Percentiles rank a stretch among this genome's conserved stretches.
phyloP scores from a whole-genome alignment of 2,113 vertebrate genomes.

The Dinomys branickii region DNA sequence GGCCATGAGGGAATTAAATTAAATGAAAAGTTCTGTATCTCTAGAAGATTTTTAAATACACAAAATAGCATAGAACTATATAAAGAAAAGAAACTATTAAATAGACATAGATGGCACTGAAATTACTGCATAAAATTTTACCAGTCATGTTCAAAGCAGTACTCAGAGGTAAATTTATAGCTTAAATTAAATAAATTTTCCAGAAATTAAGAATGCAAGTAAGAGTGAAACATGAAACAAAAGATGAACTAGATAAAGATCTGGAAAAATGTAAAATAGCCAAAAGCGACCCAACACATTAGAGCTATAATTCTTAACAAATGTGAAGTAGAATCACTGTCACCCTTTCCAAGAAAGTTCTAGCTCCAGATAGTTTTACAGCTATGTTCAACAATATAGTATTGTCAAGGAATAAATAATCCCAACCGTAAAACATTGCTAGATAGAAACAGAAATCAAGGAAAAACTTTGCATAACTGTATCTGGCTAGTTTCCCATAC shows the following conservation, averaged over 20 bases:
- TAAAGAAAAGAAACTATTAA: not conserved
- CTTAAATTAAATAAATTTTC: not conserved
- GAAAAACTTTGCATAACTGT: not conserved
- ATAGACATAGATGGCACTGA: not conserved
- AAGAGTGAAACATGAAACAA: not conserved
- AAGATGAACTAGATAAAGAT: not conserved
- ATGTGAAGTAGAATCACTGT: not conserved
- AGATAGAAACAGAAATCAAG: not conserved
- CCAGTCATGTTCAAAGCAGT: not conserved
- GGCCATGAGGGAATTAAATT: not conserved
- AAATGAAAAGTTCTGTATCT: not conserved
- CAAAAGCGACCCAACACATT: not conserved
- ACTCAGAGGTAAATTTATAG: not conserved
- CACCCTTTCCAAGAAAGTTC: not conserved
- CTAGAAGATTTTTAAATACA: not conserved
- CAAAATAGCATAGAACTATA: not conserved
- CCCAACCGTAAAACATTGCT: not conserved
- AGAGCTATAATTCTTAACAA: not conserved
- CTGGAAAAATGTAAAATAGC: not conserved
- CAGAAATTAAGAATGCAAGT: not conserved
- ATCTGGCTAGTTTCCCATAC: not conserved
- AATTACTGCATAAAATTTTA: not conserved
- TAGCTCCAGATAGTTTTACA: not conserved
- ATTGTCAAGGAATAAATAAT: not conserved
- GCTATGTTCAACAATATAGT: not conserved